Percentiles rank a stretch among this genome's conserved stretches.
phyloP scores from a whole-genome alignment of 2,888 invertebrate species.

The Sesia apiformis region DNA sequence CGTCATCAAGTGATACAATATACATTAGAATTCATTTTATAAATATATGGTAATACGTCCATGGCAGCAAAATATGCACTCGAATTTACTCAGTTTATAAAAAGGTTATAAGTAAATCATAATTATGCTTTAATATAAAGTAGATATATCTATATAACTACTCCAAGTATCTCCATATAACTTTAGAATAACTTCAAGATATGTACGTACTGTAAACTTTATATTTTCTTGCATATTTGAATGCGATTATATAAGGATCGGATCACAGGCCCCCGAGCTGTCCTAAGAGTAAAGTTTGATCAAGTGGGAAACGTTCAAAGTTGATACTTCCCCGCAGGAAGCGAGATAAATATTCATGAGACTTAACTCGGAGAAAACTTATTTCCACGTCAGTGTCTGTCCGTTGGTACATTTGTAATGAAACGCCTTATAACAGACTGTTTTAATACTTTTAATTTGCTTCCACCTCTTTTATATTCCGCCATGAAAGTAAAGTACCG shows the following conservation, averaged over 20 bases:
- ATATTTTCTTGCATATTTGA: conserved; percentile 18
- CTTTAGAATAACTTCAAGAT: too few species aligned
- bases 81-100: too few species aligned
- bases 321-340: conserved; percentile 56
- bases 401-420: conserved; percentile 63
- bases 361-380: conserved; percentile 60
- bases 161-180: too few species aligned
- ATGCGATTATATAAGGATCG: conserved; percentile 23
- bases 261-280: conserved; percentile 30
- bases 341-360: conserved; percentile 71
- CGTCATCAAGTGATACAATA: too few species aligned
- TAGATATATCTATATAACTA: too few species aligned
- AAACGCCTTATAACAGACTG: conserved; percentile 52
- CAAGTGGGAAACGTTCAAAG: conserved; percentile 66
- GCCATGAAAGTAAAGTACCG: neutral
- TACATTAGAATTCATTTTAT: too few species aligned
- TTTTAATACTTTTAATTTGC: conserved; percentile 1
- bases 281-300: conserved; percentile 64
- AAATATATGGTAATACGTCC: too few species aligned
- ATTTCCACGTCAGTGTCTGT: conserved; percentile 64
- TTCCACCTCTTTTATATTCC: neutral
- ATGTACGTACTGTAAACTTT: neutral
- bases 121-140: too few species aligned
- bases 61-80: too few species aligned
- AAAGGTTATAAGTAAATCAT: too few species aligned